These are phyloP conservation scores for Leptinotarsa undecemlineata DNA, from an alignment of 1,140 invertebrate genomes.

Conservation along the genomic window DNA sequence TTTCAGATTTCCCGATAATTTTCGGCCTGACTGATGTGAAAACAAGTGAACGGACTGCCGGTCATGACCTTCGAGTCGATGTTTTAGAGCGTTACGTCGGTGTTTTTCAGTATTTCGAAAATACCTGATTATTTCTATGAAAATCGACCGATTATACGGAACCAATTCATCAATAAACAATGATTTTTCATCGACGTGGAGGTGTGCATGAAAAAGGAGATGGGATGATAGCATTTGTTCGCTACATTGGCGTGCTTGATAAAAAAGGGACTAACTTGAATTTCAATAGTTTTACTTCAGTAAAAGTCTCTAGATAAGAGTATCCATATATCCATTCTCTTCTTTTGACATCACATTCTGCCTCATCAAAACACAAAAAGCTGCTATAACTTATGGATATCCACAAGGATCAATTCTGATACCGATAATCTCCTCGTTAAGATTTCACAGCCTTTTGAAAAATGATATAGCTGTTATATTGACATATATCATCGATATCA, in stretches of 20 bases:
- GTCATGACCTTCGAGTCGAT: conserved; percentile 15
- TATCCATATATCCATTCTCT: no score
- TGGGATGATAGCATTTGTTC: background rate
- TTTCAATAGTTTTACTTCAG: no score
- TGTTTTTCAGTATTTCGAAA: conserved; percentile 15
- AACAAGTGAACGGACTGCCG: conserved; percentile 14
- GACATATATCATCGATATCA: no score
- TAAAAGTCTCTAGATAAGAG: no score
- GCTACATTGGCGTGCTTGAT: background rate
- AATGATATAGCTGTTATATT: no score
- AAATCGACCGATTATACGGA: conserved; percentile 11
- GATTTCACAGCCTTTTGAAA: no score
- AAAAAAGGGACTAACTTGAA: no score
- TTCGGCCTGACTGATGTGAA: conserved; percentile 20
- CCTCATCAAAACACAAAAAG: no score
- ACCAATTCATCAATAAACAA: conserved; percentile 15
- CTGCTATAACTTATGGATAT: no score
- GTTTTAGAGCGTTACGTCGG: background rate
- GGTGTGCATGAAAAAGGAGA: background rate
- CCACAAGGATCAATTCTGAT: no score
- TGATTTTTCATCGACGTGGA: conserved; percentile 3
- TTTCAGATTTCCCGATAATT: conserved; percentile 24
- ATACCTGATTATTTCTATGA: conserved; percentile 17
- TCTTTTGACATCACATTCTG: no score
- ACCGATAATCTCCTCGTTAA: no score